Base-by-base conservation (phyloP, 2,888 invertebrate species). In the Tetanocera ferruginea region DNA sequence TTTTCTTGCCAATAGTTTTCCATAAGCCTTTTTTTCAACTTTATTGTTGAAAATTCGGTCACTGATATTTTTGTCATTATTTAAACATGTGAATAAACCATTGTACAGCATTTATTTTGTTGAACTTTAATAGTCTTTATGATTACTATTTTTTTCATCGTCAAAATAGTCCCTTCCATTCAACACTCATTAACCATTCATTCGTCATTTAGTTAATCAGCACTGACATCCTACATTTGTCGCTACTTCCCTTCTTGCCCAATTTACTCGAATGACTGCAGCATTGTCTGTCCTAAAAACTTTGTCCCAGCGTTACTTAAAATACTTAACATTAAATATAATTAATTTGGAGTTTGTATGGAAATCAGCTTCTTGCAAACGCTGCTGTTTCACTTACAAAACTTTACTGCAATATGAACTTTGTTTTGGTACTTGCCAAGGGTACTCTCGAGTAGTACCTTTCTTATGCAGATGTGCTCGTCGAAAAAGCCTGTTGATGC, bases 141-240 rank as follows among this genome's bases (percentile, higher is more conserved):
- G n/a, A n/a, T n/a, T n/a, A n/a, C n/a, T n/a, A n/a, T 43, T 43
- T 43, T 43, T 2, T 43, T 1, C 14, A 4, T 11, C 43, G 14
- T 14, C 11, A 43, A 43, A 11, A 43, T 3, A 14, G 1, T 14
- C 64, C 34, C 11, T n/a, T 34, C 67, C 81, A 82, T 81, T 84
- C 84, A 81, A 71, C 78, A 80, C 82, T 84, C 85, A 83, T 85
- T 85, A 85, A 81, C 80, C 81, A 81, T 83, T 84, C 87, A 85
- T 87, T 86, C 85, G 84, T 87, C 87, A 87, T 87, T 87, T 84
- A 79, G 83, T 83, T 87, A 88, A 88, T 83, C 82, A 81, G 60
- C 51, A 60, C 57, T 37, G 76, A 72, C 77, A 55, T 51, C 2
- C 11, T 57, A 37, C 34, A 52, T 49, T 60, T 60, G 60, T 19